phyloP scores from a whole-genome alignment of 2,113 vertebrate species.

The Myotis lucifugus region DNA sequence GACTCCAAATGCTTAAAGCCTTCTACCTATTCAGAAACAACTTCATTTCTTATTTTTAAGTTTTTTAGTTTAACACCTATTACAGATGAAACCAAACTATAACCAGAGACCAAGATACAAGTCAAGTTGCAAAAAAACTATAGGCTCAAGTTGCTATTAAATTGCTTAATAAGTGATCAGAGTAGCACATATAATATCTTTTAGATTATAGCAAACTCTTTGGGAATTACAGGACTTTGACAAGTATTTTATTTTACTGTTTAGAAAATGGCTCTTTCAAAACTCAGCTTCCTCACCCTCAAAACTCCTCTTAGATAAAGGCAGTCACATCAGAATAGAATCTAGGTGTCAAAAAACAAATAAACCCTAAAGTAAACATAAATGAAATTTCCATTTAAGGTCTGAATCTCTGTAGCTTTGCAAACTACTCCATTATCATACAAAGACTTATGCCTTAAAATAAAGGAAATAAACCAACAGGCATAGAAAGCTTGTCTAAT shows the following conservation, averaged over 20 bases:
- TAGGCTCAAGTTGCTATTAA: background rate
- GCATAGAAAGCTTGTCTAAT: background rate
- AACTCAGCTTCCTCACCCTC: background rate
- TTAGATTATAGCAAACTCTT: constrained; percentile 20
- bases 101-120: background rate
- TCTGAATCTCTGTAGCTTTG: constrained; percentile 7
- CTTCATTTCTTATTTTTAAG: background rate
- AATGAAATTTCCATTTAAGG: constrained; percentile 1
- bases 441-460: constrained; percentile 36
- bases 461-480: constrained; percentile 35
- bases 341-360: background rate
- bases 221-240: background rate
- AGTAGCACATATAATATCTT: background rate
- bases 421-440: background rate
- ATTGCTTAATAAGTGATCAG: background rate
- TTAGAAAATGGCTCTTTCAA: constrained; percentile 22
- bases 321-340: background rate
- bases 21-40: background rate
- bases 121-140: background rate
- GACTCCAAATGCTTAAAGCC: background rate
- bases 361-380: background rate
- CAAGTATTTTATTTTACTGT: constrained; percentile 39
- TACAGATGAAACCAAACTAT: background rate
- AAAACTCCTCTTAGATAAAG: constrained; percentile 22
- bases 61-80: background rate